Evolutionary conservation across 2,888 invertebrate genomes (phyloP), one percentile per base, ranked within the genome.

Genomic region (Gasteruption jaculator): DNA sequence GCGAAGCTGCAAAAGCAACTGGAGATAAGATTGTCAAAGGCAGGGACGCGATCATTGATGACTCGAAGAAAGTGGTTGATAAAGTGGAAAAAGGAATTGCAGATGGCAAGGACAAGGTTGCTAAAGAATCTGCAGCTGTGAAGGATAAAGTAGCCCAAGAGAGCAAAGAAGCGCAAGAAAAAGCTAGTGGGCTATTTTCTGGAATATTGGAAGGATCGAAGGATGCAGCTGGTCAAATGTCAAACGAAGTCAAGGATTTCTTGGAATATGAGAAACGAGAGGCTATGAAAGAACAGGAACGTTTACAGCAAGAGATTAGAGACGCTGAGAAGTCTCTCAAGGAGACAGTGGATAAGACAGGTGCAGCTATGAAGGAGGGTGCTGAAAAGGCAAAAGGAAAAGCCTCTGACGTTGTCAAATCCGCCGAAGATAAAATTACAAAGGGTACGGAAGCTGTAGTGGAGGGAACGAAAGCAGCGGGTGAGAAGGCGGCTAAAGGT

Each of bases 201-300:
- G 29, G 52, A 39, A 22, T 48, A n/a, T 42, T 40, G 2, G 40
- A 49, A 5, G 45, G 43, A 4, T 50, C 33, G 68, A 75, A 16
- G 74, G 76, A 60, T 73, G 74, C 29, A 70, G 76, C 67, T 1
- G 76, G 77, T 7, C 58, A 56, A 8, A 38, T 49, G 2, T 40
- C 38, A 0, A 54, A 53, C 1, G 53, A 55, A 8, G 41, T 54
- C 10, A 53, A 60, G 38, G 49, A 57, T 7, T 5, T 39, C 24
- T 11, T 11, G 29, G 3, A n/a, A n/a, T n/a, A n/a, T n/a, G n/a
- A n/a, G n/a, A n/a, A n/a, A n/a, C 27, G 30, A 4, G 41, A 41
- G 16, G 32, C 29, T 11, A 46, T 48, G 22, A 50, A 45, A 16
- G 54, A 56, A 35, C 52, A 51, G 31, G 58, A 63, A 45, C 18